Evolutionary conservation across 2,888 invertebrate species (phyloP), one percentile per base, ranked within the genome.

Genomic region (Automeris io): DNA sequence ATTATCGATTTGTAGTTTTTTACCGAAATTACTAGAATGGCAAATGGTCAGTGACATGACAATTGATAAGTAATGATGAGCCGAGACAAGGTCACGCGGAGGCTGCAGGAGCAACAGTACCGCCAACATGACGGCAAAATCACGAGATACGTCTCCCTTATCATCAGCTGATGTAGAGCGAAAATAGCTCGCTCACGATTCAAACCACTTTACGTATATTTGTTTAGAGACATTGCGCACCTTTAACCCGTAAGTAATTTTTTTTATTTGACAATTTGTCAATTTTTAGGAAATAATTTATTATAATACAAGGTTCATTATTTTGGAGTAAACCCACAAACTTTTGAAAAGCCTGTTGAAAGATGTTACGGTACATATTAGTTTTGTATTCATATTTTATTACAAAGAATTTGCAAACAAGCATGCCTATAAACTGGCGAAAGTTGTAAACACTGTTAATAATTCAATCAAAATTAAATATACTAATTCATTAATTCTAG

Each of bases 131-230:
- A 54, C 71, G 57, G 51, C 51, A 49, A 51, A 61, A 79, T 83
- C 85, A 85, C 85, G 85, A 83, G 85, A 80, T 81, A 68, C 77
- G 68, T 77, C 78, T 75, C 73, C 74, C 70, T 81, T 83, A 81
- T 83, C 78, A 79, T 77, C 81, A 78, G 81, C 78, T 80, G 80
- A 79, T 78, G 65, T 57, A 49, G 54, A 48, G 54, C 49, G 59
- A 58, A 59, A 70, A 71, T 61, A 60, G 54, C 54, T 50, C 42
- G 53, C 48, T 43, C 66, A 64, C 63, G 64, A 62, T 44, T 45
- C 29, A 24, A 46, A 47, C 42, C 54, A 55, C 51, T 64, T 51
- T 46, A 45, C 46, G 54, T 55, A 46, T 50, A 51, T 60, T 60
- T 61, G 50, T 49, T 51, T 45, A 46, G 46, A 48, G 51, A 47